Conservation (phyloP, 2,797 vertebrate genomes). For the Crenichthys baileyi region DNA sequence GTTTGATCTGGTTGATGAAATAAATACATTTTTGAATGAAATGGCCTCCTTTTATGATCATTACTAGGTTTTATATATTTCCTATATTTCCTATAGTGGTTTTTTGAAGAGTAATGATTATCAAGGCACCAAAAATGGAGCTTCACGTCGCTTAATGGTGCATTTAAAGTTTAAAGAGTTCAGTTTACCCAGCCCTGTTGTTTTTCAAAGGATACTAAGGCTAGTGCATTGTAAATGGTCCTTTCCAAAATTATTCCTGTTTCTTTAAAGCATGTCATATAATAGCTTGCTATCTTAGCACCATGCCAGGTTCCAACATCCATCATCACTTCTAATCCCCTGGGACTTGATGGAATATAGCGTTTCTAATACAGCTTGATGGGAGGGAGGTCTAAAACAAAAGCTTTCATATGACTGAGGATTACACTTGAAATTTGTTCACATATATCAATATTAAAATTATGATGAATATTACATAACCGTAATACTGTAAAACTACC, state of each 20-base stretch:
- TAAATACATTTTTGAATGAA: conserved; percentile 74
- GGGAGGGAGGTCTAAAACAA: not conserved
- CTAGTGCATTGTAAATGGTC: not conserved
- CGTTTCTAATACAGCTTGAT: not conserved
- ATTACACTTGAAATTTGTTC: conserved; percentile 5
- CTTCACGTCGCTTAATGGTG: not conserved
- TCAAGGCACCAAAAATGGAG: not conserved
- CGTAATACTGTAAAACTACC: not conserved
- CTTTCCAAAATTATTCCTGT: conserved; percentile 5
- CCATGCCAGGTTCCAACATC: conserved; percentile 3
- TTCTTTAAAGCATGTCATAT: not conserved
- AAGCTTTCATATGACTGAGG: conserved; percentile 6
- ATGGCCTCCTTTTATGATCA: conserved; percentile 6
- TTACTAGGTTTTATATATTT: not conserved
- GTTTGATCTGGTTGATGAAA: conserved; percentile 60
- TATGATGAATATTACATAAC: not conserved
- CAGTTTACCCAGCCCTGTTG: not conserved
- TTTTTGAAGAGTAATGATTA: not conserved
- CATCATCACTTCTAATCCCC: conserved; percentile 10
- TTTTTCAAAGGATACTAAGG: not conserved
- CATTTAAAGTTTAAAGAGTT: not conserved
- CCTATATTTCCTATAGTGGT: too few relatives aligned
- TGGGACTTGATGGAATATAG: conserved; percentile 3
- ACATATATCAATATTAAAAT: conserved; percentile 7
- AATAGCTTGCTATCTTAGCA: not conserved